Evolutionary conservation across 1,140 invertebrate genomes (phyloP).

Genomic region (Asbolus verrucosus): DNA sequence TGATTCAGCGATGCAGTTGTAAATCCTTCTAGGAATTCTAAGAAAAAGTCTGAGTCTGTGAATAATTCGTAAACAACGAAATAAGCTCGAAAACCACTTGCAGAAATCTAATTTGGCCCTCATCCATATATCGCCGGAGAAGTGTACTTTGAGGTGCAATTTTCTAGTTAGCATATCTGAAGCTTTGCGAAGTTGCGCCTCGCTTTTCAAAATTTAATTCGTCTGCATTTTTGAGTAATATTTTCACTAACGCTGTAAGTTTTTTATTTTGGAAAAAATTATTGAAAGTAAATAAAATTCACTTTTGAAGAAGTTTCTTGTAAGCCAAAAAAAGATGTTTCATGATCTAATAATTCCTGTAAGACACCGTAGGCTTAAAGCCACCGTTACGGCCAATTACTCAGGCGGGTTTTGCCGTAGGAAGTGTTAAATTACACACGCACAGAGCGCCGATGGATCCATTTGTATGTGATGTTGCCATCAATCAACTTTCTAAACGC

Average conservation of each 20-base stretch:
- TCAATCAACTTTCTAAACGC: conserved; percentile 57
- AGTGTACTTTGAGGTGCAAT: neutral
- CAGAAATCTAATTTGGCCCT: neutral
- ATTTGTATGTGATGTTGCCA: conserved; percentile 51
- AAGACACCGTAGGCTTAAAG: conserved; percentile 45
- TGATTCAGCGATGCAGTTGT: no score
- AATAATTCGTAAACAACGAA: neutral
- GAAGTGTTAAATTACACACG: conserved; percentile 56
- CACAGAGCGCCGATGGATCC: conserved; percentile 44
- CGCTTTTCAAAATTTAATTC: neutral
- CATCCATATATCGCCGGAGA: neutral
- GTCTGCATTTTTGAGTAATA: no score
- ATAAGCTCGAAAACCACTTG: no score
- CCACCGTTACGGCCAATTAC: conserved; percentile 50
- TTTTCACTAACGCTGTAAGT: no score
- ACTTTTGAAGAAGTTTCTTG: no score
- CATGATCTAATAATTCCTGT: conserved; percentile 33
- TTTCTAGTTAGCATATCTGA: conserved; percentile 1
- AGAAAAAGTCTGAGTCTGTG: no score
- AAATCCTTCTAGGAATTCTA: no score
- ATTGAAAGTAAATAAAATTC: no score
- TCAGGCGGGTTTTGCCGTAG: conserved; percentile 51
- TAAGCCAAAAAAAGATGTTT: no score
- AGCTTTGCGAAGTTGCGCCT: neutral
- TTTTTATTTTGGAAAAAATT: no score